Percentiles rank a stretch among this genome's conserved stretches.
phyloP scores from a whole-genome alignment of 2,888 invertebrate species.

The Cosmia pyralina region DNA sequence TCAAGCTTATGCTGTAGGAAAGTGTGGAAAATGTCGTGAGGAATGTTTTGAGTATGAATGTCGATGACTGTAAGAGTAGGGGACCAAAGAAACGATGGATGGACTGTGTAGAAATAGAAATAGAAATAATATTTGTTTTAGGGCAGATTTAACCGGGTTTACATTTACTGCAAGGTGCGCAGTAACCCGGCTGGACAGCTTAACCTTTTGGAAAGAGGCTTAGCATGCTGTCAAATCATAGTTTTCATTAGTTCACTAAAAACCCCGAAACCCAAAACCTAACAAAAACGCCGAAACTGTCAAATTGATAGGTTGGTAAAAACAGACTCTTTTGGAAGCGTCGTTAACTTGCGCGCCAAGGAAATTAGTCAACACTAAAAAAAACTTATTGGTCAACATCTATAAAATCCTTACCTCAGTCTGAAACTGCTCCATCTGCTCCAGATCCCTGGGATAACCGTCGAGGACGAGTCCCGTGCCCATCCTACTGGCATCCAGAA shows the following conservation, averaged over 20 bases:
- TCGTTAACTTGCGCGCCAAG: not conserved
- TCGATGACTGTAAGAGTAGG: no score
- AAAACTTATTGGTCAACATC: not conserved
- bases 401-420: conserved; percentile 91
- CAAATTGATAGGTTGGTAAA: not conserved
- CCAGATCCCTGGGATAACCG: conserved; percentile 97
- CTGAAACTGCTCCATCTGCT: conserved; percentile 97
- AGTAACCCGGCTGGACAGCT: not conserved
- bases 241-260: not conserved
- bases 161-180: not conserved
- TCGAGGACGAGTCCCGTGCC: conserved; percentile 96
- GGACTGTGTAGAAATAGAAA: no score
- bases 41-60: no score
- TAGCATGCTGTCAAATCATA: not conserved
- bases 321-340: not conserved
- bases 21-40: no score
- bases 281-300: not conserved
- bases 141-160: not conserved
- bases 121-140: no score
- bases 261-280: no score
- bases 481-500: conserved; percentile 88
- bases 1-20: not conserved
- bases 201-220: not conserved
- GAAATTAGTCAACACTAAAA: not conserved
- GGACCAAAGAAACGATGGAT: no score